Percentiles rank a stretch among this genome's conserved stretches.
Evolutionary conservation across 2,888 invertebrate species (phyloP).

Genomic region (Cancer borealis): DNA sequence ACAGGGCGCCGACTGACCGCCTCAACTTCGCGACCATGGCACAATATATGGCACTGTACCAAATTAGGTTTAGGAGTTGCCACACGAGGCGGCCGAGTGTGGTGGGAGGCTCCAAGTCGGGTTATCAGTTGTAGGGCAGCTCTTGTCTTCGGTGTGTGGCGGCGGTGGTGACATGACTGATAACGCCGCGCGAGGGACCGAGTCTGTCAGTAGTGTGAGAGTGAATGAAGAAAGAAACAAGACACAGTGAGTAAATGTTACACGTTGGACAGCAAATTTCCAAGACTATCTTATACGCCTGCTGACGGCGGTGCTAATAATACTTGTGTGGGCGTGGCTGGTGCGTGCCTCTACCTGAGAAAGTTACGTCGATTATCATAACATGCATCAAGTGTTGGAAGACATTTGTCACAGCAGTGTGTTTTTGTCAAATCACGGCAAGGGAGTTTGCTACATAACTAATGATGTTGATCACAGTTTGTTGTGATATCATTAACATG

Average conservation of each 20-base stretch:
- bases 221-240: neutral
- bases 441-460: neutral
- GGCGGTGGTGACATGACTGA: slow-evolving; percentile 43
- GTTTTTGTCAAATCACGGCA: neutral
- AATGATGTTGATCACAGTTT: neutral
- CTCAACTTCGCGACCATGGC: slow-evolving; percentile 55
- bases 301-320: neutral
- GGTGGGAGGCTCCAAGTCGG: slow-evolving; percentile 26
- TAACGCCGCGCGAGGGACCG: neutral
- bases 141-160: slow-evolving; percentile 41
- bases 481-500: neutral
- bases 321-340: neutral
- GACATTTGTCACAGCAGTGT: too few relatives aligned
- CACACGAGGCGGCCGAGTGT: slow-evolving; percentile 50
- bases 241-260: neutral
- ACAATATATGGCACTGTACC: slow-evolving; percentile 68
- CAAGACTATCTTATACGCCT: neutral
- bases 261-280: neutral
- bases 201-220: neutral
- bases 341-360: neutral
- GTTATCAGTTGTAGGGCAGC: slow-evolving; percentile 45
- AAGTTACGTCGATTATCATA: neutral
- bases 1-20: slow-evolving; percentile 49
- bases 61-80: slow-evolving; percentile 66
- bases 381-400: neutral